Base-by-base conservation (phyloP, 2,888 invertebrate species). In the Chrysodeixis includens region DNA sequence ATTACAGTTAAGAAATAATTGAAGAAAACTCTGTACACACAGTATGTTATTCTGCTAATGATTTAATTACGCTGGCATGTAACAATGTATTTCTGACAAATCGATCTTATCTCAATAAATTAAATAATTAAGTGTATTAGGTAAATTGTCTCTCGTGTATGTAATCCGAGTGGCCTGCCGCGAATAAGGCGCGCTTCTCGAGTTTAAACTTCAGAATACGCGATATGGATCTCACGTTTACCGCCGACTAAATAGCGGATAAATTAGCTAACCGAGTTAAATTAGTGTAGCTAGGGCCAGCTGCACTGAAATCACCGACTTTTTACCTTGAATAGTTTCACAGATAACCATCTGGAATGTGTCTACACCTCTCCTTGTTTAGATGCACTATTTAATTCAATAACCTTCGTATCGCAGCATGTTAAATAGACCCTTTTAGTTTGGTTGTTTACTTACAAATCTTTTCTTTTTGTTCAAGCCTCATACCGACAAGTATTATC, bases 141-240 rank as follows among this genome's bases (percentile, higher is more conserved):
- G 74, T 77, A 77, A 76, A 75, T 74, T 78, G 74, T 84, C 77
- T 76, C 72, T 80, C 75, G 78, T 80, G 78, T 78, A 71, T 79
- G 79, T 84, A 83, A 85, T 78, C 76, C 78, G 74, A 82, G 80
- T 78, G 78, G 88, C 86, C 91, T 89, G 90, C 91, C 86, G 87
- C 82, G 89, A 82, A 86, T 87, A 86, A 90, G 88, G 90, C 86
- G 86, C 89, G 87, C 86, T 83, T 86, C 83, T 83, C 81, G 81
- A 87, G 88, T 86, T 88, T 86, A 87, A 88, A 90, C 90, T 88
- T 90, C 90, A 86, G 81, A 86, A 84, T 86, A 86, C 83, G 84
- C 88, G 93, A 93, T 93, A 93, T 90, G 89, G 87, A 94, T 93
- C 93, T 93, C 94, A 93, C 93, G 93, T 92, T 93, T 91, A 89